Conservation (phyloP, 2,113 vertebrate species). For the Calypte anna region DNA sequence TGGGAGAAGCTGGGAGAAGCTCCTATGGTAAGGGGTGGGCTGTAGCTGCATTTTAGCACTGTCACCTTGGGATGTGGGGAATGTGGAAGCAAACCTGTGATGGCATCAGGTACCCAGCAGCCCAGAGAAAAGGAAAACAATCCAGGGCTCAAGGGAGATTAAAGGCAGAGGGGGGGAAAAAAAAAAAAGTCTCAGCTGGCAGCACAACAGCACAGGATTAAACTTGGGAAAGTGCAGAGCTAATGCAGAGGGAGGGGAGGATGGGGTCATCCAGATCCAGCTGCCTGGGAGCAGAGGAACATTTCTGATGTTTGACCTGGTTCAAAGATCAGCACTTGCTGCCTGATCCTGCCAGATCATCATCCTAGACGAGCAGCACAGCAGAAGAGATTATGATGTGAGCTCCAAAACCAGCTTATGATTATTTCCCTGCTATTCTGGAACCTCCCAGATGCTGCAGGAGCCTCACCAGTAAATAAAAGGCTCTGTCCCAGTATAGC, state of each 20-base stretch:
- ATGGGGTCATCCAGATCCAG: background rate
- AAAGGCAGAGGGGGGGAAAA: background rate
- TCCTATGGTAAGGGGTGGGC: background rate
- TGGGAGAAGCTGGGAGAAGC: background rate
- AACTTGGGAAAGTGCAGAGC: background rate
- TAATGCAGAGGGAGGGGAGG: background rate
- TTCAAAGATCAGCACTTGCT: background rate
- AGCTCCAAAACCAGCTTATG: background rate
- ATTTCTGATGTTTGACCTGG: background rate
- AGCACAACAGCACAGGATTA: background rate
- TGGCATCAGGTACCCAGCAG: background rate
- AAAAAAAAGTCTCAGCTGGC: background rate
- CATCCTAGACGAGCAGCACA: background rate
- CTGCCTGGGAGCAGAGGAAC: background rate
- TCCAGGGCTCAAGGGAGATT: background rate
- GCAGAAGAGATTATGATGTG: background rate
- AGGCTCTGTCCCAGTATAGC: background rate
- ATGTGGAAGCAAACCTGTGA: background rate
- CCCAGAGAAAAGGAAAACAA: background rate
- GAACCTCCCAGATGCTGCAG: background rate
- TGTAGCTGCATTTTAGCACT: background rate
- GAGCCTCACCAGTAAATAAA: background rate
- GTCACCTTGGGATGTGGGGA: rapidly evolving
- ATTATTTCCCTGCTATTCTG: background rate
- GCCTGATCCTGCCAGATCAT: background rate